phyloP scores from a whole-genome alignment of 2,888 invertebrate genomes.

The Cistogaster globosa region DNA sequence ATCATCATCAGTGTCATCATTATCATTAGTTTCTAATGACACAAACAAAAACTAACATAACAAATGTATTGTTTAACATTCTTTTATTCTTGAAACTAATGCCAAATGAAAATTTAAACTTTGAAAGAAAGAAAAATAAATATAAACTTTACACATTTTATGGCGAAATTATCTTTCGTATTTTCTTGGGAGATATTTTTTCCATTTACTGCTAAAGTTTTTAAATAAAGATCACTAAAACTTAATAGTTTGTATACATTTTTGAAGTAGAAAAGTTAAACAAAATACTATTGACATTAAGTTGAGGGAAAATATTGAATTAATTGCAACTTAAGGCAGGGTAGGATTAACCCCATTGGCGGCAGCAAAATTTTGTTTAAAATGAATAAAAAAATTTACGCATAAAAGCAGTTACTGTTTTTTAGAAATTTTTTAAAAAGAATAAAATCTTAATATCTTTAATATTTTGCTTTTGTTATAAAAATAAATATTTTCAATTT shows the following conservation, averaged over 20 bases:
- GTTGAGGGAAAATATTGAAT: constrained; percentile 6
- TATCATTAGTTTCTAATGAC: constrained; percentile 63
- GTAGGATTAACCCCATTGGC: not conserved
- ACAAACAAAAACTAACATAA: constrained; percentile 27
- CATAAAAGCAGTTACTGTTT: no score
- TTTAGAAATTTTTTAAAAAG: no score
- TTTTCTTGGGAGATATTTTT: not conserved
- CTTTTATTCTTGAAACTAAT: constrained; percentile 35
- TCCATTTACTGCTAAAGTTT: constrained; percentile 33
- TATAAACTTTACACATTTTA: constrained; percentile 35
- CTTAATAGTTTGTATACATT: not conserved
- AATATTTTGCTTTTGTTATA: no score
- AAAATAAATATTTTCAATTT: no score
- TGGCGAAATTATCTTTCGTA: constrained; percentile 28
- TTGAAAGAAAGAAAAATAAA: not conserved
- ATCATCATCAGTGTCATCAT: constrained; percentile 63
- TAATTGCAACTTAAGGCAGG: constrained; percentile 1
- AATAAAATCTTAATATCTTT: no score
- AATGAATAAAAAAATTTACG: no score
- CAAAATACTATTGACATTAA: not conserved
- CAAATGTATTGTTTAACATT: constrained; percentile 38
- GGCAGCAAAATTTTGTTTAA: no score
- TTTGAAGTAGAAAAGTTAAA: constrained; percentile 10
- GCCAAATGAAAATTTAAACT: constrained; percentile 34
- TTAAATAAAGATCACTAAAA: constrained; percentile 16